These are phyloP conservation scores for Petrolisthes manimaculis DNA, from an alignment of 2,888 invertebrate genomes.

Conservation along the genomic window DNA sequence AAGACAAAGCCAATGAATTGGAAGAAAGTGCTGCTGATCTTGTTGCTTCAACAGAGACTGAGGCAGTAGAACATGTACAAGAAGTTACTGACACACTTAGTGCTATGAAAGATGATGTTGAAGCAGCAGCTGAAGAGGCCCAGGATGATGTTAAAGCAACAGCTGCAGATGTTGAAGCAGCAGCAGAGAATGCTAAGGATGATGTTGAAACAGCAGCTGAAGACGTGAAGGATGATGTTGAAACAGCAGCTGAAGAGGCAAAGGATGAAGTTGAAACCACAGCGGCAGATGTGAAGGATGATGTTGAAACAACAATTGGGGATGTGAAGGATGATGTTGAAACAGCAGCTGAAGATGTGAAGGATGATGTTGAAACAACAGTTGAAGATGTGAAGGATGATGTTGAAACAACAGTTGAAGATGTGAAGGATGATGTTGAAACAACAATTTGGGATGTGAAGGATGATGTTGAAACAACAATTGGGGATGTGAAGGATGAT, in stretches of 20 bases:
- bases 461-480: neutral
- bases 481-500: neutral
- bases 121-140: constrained; percentile 6
- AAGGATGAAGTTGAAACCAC: neutral
- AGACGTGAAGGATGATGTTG: neutral
- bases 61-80: neutral
- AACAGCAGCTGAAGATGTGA: neutral
- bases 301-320: neutral
- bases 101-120: constrained; percentile 8
- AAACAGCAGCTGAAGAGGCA: neutral
- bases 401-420: neutral
- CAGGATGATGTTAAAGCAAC: constrained; percentile 13
- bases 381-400: neutral
- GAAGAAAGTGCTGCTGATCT: neutral
- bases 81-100: constrained; percentile 18
- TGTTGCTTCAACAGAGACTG: neutral
- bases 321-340: neutral
- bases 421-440: neutral
- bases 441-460: neutral
- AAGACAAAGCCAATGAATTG: neutral
- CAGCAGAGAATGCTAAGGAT: constrained; percentile 12
- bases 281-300: neutral
- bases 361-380: neutral
- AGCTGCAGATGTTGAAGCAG: neutral
- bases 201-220: neutral